phyloP scores from a whole-genome alignment of 2,113 vertebrate genomes.

The Polypterus bichir region DNA sequence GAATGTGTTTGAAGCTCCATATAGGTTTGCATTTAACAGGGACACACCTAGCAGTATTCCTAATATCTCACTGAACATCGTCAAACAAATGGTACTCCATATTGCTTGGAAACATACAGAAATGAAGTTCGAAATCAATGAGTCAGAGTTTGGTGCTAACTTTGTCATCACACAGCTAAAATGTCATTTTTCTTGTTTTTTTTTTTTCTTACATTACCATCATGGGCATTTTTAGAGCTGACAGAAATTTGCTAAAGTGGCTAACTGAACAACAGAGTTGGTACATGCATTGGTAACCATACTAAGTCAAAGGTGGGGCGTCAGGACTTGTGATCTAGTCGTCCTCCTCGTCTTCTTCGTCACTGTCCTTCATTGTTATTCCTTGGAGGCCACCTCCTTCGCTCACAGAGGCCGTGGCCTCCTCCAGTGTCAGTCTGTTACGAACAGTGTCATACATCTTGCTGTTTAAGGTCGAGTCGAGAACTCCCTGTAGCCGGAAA shows the following conservation, averaged over 20 bases:
- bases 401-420: slow-evolving; percentile 84
- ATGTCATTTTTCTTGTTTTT: slow-evolving; percentile 57
- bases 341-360: slow-evolving; percentile 86
- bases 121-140: slow-evolving; percentile 77
- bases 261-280: slow-evolving; percentile 83
- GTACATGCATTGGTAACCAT: slow-evolving; percentile 94
- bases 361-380: slow-evolving; percentile 96
- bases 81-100: slow-evolving; percentile 93
- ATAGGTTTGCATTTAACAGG: slow-evolving; percentile 83
- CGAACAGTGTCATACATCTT: slow-evolving; percentile 96
- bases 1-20: slow-evolving; percentile 84
- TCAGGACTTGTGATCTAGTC: slow-evolving; percentile 55
- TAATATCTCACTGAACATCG: slow-evolving; percentile 84
- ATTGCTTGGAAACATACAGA: slow-evolving; percentile 98
- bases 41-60: slow-evolving; percentile 68
- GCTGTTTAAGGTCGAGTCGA: slow-evolving; percentile 95
- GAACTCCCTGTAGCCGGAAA: slow-evolving; percentile 95
- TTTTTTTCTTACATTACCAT: slow-evolving; percentile 72
- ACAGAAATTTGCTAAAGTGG: slow-evolving; percentile 90
- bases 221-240: slow-evolving; percentile 79
- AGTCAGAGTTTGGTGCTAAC: slow-evolving; percentile 78
- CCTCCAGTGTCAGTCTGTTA: slow-evolving; percentile 87
- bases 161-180: slow-evolving; percentile 87
- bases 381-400: slow-evolving; percentile 91
- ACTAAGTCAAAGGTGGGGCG: slow-evolving; percentile 55